Percentiles rank a stretch among this genome's conserved stretches.
Evolutionary conservation across 2,797 vertebrate species (phyloP).

Genomic region (Avahi laniger): DNA sequence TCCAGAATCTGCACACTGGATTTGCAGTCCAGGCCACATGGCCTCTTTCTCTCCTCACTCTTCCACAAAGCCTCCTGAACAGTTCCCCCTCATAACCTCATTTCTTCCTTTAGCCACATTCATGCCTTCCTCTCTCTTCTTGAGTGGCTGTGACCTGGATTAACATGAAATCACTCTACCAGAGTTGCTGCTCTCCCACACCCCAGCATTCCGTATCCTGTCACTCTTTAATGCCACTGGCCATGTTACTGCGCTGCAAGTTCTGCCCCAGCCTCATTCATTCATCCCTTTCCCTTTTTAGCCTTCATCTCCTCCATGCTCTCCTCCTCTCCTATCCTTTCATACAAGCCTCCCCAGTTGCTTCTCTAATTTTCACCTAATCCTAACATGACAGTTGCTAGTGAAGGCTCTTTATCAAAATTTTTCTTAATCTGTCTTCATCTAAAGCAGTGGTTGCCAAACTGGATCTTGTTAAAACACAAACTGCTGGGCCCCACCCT

Average conservation of each 20-base stretch:
- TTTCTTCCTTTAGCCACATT: neutral
- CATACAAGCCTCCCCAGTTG: neutral
- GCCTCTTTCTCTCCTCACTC: neutral
- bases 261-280: neutral
- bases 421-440: neutral
- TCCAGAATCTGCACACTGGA: neutral
- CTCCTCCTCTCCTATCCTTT: neutral
- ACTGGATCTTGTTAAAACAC: neutral
- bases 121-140: neutral
- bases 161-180: neutral
- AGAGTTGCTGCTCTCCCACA: neutral
- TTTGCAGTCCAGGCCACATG: neutral
- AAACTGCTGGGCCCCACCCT: neutral
- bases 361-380: neutral
- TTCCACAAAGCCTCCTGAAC: neutral
- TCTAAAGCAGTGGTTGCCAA: neutral
- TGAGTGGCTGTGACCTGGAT: neutral
- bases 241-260: neutral
- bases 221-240: neutral
- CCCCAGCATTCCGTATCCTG: neutral
- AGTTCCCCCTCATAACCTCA: neutral
- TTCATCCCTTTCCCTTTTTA: neutral
- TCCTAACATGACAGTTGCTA: neutral
- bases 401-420: neutral
- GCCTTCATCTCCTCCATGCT: neutral